Percentiles rank a stretch among this genome's conserved stretches.
These are phyloP conservation scores for Tetrapedia diversipes DNA, from an alignment of 2,888 invertebrate genomes.

Conservation along the genomic window DNA sequence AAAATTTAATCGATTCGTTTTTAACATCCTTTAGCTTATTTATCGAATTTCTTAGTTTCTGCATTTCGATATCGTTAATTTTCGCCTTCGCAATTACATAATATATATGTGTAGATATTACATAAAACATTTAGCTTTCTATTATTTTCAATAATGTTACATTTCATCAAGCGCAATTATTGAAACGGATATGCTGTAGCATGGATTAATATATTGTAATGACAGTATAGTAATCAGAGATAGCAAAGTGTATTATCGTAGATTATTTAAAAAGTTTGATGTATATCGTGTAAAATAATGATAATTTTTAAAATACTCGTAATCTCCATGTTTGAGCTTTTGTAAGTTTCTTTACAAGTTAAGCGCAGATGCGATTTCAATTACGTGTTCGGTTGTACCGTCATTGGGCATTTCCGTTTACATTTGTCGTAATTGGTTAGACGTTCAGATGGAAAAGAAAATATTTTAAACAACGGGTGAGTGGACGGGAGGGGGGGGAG, in stretches of 20 bases:
- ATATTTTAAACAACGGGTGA: background rate
- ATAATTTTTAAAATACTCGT: background rate
- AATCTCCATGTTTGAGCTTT: background rate
- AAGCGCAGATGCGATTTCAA: background rate
- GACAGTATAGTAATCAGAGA: background rate
- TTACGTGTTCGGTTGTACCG: background rate
- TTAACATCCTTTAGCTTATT: background rate
- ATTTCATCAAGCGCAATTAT: background rate
- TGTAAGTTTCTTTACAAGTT: too few species aligned
- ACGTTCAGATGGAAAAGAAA: background rate
- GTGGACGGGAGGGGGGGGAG: constrained; percentile 18
- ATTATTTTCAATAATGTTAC: too few species aligned
- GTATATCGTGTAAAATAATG: too few species aligned
- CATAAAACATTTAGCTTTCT: background rate
- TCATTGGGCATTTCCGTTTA: constrained; percentile 5
- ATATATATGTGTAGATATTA: constrained; percentile 20
- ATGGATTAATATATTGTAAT: too few species aligned
- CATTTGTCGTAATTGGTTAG: constrained; percentile 8
- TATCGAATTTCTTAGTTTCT: background rate
- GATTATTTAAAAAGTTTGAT: too few species aligned
- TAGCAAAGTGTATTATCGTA: too few species aligned
- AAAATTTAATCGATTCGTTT: background rate
- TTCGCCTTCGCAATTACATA: constrained; percentile 47
- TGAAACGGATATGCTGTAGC: background rate
- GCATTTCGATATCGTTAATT: too few species aligned